Base-by-base conservation (phyloP, 1,140 invertebrate genomes). In the Lasioglossum baleicum region DNA sequence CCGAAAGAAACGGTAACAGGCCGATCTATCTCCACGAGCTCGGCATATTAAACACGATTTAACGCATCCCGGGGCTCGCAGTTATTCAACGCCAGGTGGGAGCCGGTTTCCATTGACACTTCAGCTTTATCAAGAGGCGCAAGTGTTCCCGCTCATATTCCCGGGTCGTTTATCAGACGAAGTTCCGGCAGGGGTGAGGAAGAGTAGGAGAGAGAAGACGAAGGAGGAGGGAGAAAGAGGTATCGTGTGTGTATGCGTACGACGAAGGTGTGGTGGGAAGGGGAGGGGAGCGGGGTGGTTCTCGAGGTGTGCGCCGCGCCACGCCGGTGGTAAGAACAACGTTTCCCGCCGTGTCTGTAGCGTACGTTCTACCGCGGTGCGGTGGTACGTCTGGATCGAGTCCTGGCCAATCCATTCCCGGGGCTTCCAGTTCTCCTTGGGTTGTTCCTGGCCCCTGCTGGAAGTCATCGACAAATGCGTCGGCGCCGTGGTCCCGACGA, bases 391-490 rank as follows among this genome's bases (percentile, higher is more conserved):
- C 35, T 35, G 51, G 51, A 20, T 6, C 44, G 22, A 10, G 51
- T 20, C 51, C 26, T 17, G 6, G 31, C 7, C 74, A 22, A 68
- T 75, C 51, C 72, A 53, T 53, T 51, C 3, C 20, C 42, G 17
- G 13, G 2, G 42, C 10, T n/a, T 8, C 8, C 35, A 35, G 35
- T 61, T 4, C 7, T 0, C 1, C 17, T 17, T 2, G 17, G 10
- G 0, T 8, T 35, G 15, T 11, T n/a, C 7, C 40, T 8, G 20
- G 7, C 61, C 2, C 13, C 15, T 13, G 17, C 13, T 2, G 42
- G 40, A 44, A 69, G 74, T 76, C 64, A 75, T 75, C 76, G 60
- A 72, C 76, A 78, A 77, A 71, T 77, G 67, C 58, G 61, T 71
- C 11, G 56, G 67, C 75, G 35, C 22, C 51, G 61, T 53, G 69